phyloP scores from a whole-genome alignment of 2,797 vertebrate genomes.

The Neosilurus mollespiculum region DNA sequence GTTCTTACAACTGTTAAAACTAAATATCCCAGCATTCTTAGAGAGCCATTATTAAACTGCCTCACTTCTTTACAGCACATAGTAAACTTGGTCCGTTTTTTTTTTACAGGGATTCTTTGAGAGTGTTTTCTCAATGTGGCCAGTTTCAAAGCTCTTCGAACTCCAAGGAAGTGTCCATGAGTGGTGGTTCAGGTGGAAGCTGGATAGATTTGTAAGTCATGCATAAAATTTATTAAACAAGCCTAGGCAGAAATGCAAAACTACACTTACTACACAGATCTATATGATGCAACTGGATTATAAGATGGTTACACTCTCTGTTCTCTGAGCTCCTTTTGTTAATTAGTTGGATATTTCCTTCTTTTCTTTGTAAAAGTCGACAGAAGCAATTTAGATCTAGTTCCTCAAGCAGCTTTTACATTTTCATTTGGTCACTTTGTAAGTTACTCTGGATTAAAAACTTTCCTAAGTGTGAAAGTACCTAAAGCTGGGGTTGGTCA shows the following conservation, averaged over 20 bases:
- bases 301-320: background rate
- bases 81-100: background rate
- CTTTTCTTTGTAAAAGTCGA: background rate
- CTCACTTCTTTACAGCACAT: background rate
- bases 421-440: background rate
- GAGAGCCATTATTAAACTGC: background rate
- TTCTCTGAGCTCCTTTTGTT: background rate
- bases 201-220: slow-evolving; percentile 94
- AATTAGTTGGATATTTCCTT: background rate
- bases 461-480: background rate
- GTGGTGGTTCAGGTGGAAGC: slow-evolving; percentile 98
- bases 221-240: background rate
- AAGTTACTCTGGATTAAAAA: too few species aligned
- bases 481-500: too few species aligned
- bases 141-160: slow-evolving; percentile 90
- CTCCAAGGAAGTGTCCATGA: slow-evolving; percentile 91
- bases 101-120: slow-evolving; percentile 85
- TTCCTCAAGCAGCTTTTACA: background rate
- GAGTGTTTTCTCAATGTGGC: slow-evolving; percentile 92
- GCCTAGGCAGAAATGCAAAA: background rate
- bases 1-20: slow-evolving; percentile 45
- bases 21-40: background rate
- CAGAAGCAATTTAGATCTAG: background rate
- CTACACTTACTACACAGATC: background rate
- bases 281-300: background rate